Base-by-base conservation (phyloP, 2,888 invertebrate species). In the Pemphredon lugubris region DNA sequence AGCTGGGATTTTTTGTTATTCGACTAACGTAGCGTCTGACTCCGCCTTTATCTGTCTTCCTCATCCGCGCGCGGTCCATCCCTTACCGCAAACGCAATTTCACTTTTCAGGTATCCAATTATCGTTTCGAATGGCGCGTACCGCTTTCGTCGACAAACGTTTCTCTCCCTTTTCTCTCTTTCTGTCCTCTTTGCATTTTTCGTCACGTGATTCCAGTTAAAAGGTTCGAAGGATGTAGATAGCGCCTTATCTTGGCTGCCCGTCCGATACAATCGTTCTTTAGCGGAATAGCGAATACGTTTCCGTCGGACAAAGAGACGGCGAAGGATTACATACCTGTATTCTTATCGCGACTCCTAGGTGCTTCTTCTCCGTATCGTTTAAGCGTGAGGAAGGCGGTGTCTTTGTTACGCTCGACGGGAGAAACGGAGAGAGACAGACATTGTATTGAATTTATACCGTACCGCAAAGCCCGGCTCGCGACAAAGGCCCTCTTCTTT, bases 341-440 rank as follows among this genome's bases (percentile, higher is more conserved):
- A 67, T 68, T 72, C 75, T 78, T 78, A 78, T 78, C 78, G 45
- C 66, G 79, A 79, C 73, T 50, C 40, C 50, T 48, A 50, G 50
- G 13, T 51, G 51, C 16, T 53, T 44, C 60, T 37, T 54, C 32
- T n/a, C n/a, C n/a, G 60, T 67, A 66, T 73, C 73, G 64, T 64
- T 73, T 64, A 40, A 54, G 40, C 59, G 42, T 44, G 61, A 32
- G 37, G n/a, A n/a, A n/a, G n/a, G n/a, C 7, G 37, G 2, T 20
- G 45, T 30, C 63, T 75, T 77, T 77, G 79, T 77, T 37, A 45
- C 55, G 66, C 53, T 48, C 54, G 64, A n/a, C 18, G 23, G 21
- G 45, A 20, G 5, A 20, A 37, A 34, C 34, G 45, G 14, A 20
- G 30, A 23, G 20, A 20, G 40, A 32, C 18, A 32, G 42, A 51